phyloP scores from a whole-genome alignment of 1,140 invertebrate species.

The Contarinia nasturtii region DNA sequence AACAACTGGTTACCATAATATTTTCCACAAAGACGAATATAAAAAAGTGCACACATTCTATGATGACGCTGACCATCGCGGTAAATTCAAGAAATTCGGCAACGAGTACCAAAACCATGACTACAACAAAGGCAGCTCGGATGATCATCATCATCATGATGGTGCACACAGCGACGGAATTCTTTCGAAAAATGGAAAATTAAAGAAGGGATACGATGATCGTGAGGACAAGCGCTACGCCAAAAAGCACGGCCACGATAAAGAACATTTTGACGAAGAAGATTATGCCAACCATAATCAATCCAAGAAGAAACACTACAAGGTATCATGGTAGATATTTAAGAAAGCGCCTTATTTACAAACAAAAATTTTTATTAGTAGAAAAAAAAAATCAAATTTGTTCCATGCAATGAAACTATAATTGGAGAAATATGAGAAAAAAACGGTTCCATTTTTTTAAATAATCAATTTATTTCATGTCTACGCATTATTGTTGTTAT shows the following conservation, averaged over 20 bases:
- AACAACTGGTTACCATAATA: conserved; percentile 57
- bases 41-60: conserved; percentile 65
- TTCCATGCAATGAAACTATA: background rate
- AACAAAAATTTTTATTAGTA: background rate
- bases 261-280: conserved; percentile 41
- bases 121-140: conserved; percentile 48
- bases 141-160: conserved; percentile 52
- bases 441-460: background rate
- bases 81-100: conserved; percentile 51
- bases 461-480: too few relatives aligned
- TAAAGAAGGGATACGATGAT: conserved; percentile 49
- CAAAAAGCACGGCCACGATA: conserved; percentile 45
- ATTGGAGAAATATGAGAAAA: background rate
- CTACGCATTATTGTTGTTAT: too few relatives aligned
- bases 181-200: conserved; percentile 22
- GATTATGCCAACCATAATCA: conserved; percentile 42
- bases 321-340: background rate
- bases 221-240: conserved; percentile 56
- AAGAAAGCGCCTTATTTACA: background rate
- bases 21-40: conserved; percentile 62
- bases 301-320: background rate
- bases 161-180: conserved; percentile 31
- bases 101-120: conserved; percentile 45
- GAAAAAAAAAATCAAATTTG: background rate
- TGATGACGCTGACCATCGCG: conserved; percentile 53